Base-by-base conservation (phyloP, 2,888 invertebrate genomes). In the Vesta saturnalis region DNA sequence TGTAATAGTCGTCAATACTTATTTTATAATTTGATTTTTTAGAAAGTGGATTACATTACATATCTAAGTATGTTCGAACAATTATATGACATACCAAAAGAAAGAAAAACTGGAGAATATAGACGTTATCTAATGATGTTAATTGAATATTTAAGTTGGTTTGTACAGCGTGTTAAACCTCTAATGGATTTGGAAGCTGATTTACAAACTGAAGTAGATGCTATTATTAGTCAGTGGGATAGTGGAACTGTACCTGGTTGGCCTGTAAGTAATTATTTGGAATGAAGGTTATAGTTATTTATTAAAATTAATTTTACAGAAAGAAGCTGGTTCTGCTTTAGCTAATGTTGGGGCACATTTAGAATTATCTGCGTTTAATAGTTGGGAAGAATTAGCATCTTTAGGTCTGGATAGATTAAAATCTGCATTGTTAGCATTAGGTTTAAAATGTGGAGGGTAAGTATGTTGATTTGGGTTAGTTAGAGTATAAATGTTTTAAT, bases 291-390 rank as follows among this genome's bases (percentile, higher is more conserved):
- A 30, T n/a, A n/a, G n/a, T n/a, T n/a, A n/a, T n/a, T n/a, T n/a
- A n/a, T n/a, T n/a, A n/a, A n/a, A n/a, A 30, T 30, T 6, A 4
- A 3, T 49, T 14, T 79, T 79, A 35, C 78, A 92, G 90, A 96
- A 97, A 90, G 97, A 98, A 85, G 92, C 94, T 0, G 94, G 94
- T 55, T 94, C 96, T 68, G 98, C 97, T 1, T 83, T 99, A 71
- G 93, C 97, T 0, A 95, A 97, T 81, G 91, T 96, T 3, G 98
- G 98, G 16, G 99, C 99, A 1, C 97, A 97, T 86, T 88, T 99
- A 72, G 99, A 99, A 84, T 86, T 99, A n/a, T 97, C 97, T 0
- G 97, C 97, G 0, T 99, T 99, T 83, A 96, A 96, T 0, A 97
- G 97, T 16, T 94, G 95, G 91, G 95, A 96, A 85, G 99, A 99